Evolutionary conservation across 2,888 invertebrate species (phyloP), one percentile per base, ranked within the genome.

Genomic region (Uropetala carovei): DNA sequence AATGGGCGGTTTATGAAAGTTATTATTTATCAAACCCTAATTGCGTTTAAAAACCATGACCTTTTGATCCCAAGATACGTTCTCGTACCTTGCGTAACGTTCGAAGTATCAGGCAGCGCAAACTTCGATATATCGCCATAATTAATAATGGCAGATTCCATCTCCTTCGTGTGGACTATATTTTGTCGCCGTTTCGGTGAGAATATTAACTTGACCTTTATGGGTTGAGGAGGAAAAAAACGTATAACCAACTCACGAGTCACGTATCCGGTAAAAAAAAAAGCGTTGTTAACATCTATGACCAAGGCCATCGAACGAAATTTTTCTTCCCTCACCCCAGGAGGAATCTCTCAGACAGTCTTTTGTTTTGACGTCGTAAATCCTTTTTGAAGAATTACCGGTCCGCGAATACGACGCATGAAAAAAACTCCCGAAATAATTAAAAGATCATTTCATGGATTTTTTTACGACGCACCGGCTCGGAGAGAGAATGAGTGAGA

Each of bases 331-430:
- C 27, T 13, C 83, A 18, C 89, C 68, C 64, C 68, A 30, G 86
- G 59, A 60, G 60, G 60, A 60, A 60, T 86, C 59, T 86, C 18
- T 59, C 86, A 60, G 86, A 86, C 60, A 86, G 89, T 64, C 89
- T 89, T 89, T 89, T 89, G 89, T 89, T 89, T 89, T 89, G 89
- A 89, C 89, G 89, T 89, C 89, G 89, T 89, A 89, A 89, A 89
- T 89, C 27, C 89, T 68, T 10, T 43, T 89, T 89, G 89, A 89
- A 64, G 89, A 64, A 89, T 89, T 89, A 60, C 89, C 13, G 14
- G 89, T 68, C 89, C 89, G 68, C 89, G 43, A 89, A 89, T 64
- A 43, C 60, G 89, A 68, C 89, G 60, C 89, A 16, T 18, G 89
- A 68, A 56, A 60, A 59, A 43, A 60, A 83, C 43, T 89, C 64